Conservation (phyloP, 1,140 invertebrate genomes). For the Eulimnadia texana region DNA sequence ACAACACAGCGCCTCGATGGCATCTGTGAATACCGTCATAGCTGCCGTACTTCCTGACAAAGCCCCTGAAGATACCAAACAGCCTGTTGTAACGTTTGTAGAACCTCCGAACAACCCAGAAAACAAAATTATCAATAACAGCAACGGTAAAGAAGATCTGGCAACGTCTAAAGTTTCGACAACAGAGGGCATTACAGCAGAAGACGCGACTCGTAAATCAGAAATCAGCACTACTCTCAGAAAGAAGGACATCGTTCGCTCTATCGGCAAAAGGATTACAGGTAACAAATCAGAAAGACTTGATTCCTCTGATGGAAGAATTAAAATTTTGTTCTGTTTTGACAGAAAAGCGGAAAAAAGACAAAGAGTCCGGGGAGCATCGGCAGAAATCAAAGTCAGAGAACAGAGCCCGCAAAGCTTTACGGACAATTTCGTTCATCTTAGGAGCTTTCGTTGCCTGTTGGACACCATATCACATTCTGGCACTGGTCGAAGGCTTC, state of each 20-base stretch:
- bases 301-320: too few species aligned
- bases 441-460: constrained; percentile 96
- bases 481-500: constrained; percentile 90
- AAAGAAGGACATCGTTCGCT: constrained; percentile 56
- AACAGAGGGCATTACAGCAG: too few species aligned
- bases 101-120: too few species aligned
- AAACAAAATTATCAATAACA: too few species aligned
- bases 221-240: constrained; percentile 26
- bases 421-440: constrained; percentile 97
- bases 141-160: too few species aligned
- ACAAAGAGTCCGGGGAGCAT: constrained; percentile 34
- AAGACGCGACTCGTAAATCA: too few species aligned
- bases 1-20: background rate
- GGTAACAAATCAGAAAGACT: too few species aligned
- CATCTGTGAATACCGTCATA: too few species aligned
- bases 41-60: too few species aligned
- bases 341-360: constrained; percentile 29
- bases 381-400: constrained; percentile 93
- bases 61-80: too few species aligned
- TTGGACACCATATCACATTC: constrained; percentile 98
- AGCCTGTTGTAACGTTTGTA: background rate
- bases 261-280: constrained; percentile 64
- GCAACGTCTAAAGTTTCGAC: too few species aligned
- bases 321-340: background rate
- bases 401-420: constrained; percentile 93